Conservation (phyloP, 2,113 vertebrate species). For the Ovis aries region ARS-UI_Ramb_v3.0 NC_056067.1:51100001-51100500, state of each 20-base stretch:
- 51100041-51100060: fast-evolving
- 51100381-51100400: neutral
- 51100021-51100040: neutral
- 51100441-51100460: neutral
- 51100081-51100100: neutral
- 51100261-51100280: neutral
- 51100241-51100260: no score
- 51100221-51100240: neutral
- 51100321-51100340: neutral
- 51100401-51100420: neutral
- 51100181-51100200: no score
- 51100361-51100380: neutral
- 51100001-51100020: neutral
- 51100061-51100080: neutral
- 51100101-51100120: neutral
- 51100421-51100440: fast-evolving
- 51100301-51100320: neutral
- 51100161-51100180: no score
- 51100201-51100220: neutral
- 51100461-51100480: neutral
- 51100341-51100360: neutral
- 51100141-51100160: neutral
- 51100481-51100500: neutral
- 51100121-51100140: neutral
- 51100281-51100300: no score